Evolutionary conservation across 2,113 vertebrate genomes (phyloP), one percentile per base, ranked within the genome.

Genomic region (Progne subis): DNA sequence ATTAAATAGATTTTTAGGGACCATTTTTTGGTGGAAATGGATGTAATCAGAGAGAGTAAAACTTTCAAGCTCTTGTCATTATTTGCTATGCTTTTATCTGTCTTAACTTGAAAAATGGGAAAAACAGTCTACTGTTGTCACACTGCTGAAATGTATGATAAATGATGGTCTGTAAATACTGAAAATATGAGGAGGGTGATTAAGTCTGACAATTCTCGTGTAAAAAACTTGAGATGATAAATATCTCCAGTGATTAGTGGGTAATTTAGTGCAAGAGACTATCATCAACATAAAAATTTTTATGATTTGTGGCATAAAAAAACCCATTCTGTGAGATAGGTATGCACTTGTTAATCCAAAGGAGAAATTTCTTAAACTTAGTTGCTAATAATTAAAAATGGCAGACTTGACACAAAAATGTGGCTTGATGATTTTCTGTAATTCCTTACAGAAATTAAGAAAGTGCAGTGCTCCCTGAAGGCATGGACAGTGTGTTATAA

Each of bases 171-270:
- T 69, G 83, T 95, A 97, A 98, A 96, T 96, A 98, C 88, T 97
- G 94, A 97, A 98, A 98, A 98, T 97, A 98, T 97, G 97, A 97
- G 92, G 75, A 98, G 90, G 92, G 93, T 98, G 97, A 99, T 99
- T 98, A 98, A 98, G 98, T 98, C 98, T 99, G 98, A 98, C 98
- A 98, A 98, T 98, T 97, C 98, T 97, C 83, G 93, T 97, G 95
- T 98, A 97, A 97, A 97, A 98, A 97, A 57, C 96, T 98, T 44
- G 47, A 97, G 97, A 98, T 98, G 98, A 98, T 98, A 98, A 99
- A 98, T 98, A 98, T 97, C 97, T 98, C 92, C 96, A 95, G 97
- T 97, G 97, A 98, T 98, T 98, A 97, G 98, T 98, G 98, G 98
- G 98, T 99, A 98, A 98, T 99, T 98, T 98, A 98, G 97, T 98